Percentiles rank a stretch among this genome's conserved stretches.
These are phyloP conservation scores for Pissodes strobi DNA, from an alignment of 1,140 invertebrate species.

Conservation along the genomic window DNA sequence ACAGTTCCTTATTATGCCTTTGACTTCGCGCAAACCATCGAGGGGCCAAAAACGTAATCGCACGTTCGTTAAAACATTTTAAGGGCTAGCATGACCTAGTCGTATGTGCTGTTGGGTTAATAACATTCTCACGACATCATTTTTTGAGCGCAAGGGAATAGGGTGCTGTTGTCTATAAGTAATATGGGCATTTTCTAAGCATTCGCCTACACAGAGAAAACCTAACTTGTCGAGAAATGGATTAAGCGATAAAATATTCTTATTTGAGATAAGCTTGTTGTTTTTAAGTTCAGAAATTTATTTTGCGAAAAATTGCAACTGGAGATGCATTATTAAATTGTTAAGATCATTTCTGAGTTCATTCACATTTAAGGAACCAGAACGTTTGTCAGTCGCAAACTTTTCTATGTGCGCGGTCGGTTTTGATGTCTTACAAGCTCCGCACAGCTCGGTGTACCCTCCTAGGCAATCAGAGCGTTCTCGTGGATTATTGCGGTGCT, in stretches of 20 bases:
- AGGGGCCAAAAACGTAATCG: constrained; percentile 18
- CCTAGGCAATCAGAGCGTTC: no score
- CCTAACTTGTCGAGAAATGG: constrained; percentile 28
- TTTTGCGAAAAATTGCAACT: background rate
- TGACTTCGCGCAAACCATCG: background rate
- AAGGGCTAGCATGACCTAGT: constrained; percentile 14
- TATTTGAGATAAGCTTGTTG: background rate
- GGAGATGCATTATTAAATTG: background rate
- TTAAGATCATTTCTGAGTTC: constrained; percentile 1
- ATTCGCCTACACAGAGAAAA: no score
- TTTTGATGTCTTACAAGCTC: no score
- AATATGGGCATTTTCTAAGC: constrained; percentile 37
- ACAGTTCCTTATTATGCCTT: constrained; percentile 4
- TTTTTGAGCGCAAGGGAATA: constrained; percentile 11
- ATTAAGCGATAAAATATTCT: background rate
- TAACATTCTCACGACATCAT: constrained; percentile 1
- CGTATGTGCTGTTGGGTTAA: constrained; percentile 5
- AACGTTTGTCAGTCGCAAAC: background rate
- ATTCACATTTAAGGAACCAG: background rate
- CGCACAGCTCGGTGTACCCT: no score
- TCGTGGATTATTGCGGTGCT: no score
- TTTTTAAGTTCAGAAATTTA: background rate
- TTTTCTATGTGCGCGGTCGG: background rate
- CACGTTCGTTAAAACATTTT: constrained; percentile 3
- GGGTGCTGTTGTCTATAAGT: constrained; percentile 18